phyloP scores from a whole-genome alignment of 2,113 vertebrate genomes.

The Crotophaga sulcirostris region DNA sequence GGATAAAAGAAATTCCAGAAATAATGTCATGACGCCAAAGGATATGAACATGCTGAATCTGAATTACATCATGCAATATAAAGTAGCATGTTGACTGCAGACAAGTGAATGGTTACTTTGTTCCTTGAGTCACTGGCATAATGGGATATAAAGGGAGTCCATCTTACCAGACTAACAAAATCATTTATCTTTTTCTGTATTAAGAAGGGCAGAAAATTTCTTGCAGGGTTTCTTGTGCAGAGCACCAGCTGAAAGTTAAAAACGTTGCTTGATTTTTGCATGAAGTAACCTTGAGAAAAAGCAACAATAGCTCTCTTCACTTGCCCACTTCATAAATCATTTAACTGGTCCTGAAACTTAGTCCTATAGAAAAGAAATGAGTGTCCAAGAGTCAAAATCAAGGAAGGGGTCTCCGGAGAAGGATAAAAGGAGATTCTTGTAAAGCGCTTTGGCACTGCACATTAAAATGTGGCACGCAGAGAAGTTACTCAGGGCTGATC shows the following conservation, averaged over 20 bases:
- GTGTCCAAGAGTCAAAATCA: neutral
- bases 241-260: neutral
- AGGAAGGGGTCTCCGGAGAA: neutral
- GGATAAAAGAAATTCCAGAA: neutral
- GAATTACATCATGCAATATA: neutral
- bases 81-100: neutral
- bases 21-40: neutral
- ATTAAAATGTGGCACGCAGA: neutral
- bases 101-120: neutral
- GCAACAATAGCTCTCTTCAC: constrained; percentile 17
- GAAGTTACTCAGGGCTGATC: neutral
- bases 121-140: neutral
- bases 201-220: neutral
- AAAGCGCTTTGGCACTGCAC: neutral
- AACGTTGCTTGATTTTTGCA: neutral
- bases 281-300: constrained; percentile 43
- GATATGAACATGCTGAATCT: neutral
- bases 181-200: neutral
- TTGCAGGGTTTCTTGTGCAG: neutral
- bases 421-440: neutral
- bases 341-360: constrained; percentile 13
- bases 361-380: neutral
- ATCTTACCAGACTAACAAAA: neutral
- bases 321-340: constrained; percentile 6
- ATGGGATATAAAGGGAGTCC: neutral